phyloP scores from a whole-genome alignment of 2,888 invertebrate genomes.

The Lysandra coridon region DNA sequence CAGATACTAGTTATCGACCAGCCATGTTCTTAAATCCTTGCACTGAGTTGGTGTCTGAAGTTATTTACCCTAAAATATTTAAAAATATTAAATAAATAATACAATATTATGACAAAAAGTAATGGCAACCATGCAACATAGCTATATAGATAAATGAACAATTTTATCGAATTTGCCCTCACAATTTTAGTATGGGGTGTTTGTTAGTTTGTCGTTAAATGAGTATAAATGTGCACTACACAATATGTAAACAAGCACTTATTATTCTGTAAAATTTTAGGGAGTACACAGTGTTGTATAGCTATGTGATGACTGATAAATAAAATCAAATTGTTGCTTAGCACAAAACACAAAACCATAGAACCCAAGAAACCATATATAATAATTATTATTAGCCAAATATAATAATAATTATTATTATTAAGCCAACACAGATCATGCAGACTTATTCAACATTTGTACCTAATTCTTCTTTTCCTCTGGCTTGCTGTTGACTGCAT shows the following conservation, averaged over 20 bases:
- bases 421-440: conserved; percentile 34
- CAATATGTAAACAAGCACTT: too few relatives aligned
- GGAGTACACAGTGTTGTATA: background rate
- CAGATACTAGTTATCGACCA: conserved; percentile 22
- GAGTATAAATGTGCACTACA: background rate
- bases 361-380: conserved; percentile 32
- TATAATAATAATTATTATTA: too few relatives aligned
- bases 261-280: too few relatives aligned
- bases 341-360: conserved; percentile 28
- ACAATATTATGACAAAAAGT: background rate
- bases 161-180: background rate
- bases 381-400: too few relatives aligned
- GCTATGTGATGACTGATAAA: background rate
- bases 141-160: background rate
- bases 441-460: conserved; percentile 43
- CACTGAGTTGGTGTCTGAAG: background rate
- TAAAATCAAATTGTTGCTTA: background rate
- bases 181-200: background rate
- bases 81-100: too few relatives aligned
- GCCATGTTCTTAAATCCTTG: background rate
- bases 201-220: background rate
- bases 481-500: conserved; percentile 52
- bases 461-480: conserved; percentile 69
- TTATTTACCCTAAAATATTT: background rate
- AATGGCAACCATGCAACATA: background rate